Evolutionary conservation across 37 sponge, comb jelly and placozoan genomes (phyloP).

Genomic region (Halichondria panicea): DNA sequence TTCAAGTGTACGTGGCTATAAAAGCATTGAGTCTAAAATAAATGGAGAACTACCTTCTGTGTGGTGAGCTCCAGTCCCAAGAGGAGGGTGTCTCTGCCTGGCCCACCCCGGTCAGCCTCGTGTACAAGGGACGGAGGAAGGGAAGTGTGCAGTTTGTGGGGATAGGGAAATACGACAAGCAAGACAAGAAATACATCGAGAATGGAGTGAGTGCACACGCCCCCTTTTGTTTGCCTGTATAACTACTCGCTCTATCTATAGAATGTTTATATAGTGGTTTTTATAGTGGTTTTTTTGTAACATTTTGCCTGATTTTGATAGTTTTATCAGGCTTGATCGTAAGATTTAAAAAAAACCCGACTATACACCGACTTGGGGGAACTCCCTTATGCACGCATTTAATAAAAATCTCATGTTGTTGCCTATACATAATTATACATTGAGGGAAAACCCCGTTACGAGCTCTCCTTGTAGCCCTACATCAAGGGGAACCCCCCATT

Average conservation of each 20-base stretch:
- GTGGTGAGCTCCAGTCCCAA: conserved; percentile 51
- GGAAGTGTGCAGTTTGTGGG: conserved; percentile 48
- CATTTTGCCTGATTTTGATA: too few species aligned
- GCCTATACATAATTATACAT: too few species aligned
- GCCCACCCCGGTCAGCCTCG: not conserved
- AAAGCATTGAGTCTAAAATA: not conserved
- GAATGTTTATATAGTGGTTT: not conserved
- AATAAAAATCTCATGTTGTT: too few species aligned
- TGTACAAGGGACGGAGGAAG: conserved; percentile 76
- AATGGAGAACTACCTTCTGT: conserved; percentile 80
- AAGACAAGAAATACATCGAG: conserved; percentile 17
- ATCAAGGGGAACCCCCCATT: too few species aligned
- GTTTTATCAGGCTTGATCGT: too few species aligned
- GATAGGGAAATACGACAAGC: conserved; percentile 45
- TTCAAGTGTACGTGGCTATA: not conserved
- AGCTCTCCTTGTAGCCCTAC: too few species aligned
- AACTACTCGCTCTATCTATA: not conserved
- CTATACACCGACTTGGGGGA: too few species aligned
- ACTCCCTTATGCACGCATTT: too few species aligned
- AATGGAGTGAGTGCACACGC: conserved; percentile 41
- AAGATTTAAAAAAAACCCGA: too few species aligned
- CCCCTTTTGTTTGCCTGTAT: not conserved
- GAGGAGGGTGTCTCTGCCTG: not conserved
- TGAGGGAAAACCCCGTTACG: too few species aligned
- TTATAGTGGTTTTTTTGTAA: not conserved